Percentiles rank a stretch among this genome's conserved stretches.
Evolutionary conservation across 2,888 invertebrate species (phyloP).

Genomic region (Incurvaria masculella): DNA sequence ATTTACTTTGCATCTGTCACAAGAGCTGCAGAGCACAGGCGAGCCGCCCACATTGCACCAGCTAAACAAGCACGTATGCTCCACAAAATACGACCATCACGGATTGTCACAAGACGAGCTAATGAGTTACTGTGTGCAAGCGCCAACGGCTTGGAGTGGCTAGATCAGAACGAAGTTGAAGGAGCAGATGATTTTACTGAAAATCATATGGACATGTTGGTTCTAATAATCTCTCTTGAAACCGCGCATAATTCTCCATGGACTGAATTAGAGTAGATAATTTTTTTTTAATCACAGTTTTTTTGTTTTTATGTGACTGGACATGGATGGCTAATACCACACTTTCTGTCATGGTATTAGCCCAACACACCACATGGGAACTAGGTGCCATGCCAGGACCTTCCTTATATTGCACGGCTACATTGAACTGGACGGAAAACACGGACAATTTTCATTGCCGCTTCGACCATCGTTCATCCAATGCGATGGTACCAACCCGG

Average conservation of each 20-base stretch:
- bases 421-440: too few species aligned
- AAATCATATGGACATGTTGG: conserved; percentile 13
- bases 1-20: conserved; percentile 17
- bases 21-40: conserved; percentile 18
- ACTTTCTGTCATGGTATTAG: too few species aligned
- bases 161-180: conserved; percentile 16
- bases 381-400: too few species aligned
- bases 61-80: conserved; percentile 16
- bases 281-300: conserved; percentile 8
- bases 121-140: conserved; percentile 8
- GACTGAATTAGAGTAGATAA: conserved; percentile 9
- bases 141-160: conserved; percentile 13
- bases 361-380: too few species aligned
- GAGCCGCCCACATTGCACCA: conserved; percentile 18
- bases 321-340: too few species aligned
- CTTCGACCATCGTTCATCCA: too few species aligned
- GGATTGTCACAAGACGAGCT: conserved; percentile 3
- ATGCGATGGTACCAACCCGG: too few species aligned
- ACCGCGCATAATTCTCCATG: too few species aligned
- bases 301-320: too few species aligned
- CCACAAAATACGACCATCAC: too few species aligned
- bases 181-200: conserved; percentile 9
- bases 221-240: conserved; percentile 12
- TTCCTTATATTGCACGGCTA: too few species aligned
- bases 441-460: too few species aligned